Evolutionary conservation across 2,797 vertebrate genomes (phyloP), one percentile per base, ranked within the genome.

Genomic region (Siniperca scherzeri): DNA sequence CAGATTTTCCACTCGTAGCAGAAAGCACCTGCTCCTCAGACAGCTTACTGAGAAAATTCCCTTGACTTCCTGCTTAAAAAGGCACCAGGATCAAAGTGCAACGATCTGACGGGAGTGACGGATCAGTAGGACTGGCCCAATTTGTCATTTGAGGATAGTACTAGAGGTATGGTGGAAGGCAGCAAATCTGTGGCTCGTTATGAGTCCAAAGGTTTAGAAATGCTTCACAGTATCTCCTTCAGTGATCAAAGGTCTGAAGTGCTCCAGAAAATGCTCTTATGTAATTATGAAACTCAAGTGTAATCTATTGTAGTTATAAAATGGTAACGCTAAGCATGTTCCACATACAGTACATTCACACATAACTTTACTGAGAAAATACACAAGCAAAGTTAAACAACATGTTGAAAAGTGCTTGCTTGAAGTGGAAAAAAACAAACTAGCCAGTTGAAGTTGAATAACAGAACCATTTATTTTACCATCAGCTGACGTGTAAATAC

Each of bases 381-480:
- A 55, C 1, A 22, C 17, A 38, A 22, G 7, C 10, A 53, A 81
- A 76, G 16, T 59, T 21, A 22, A 57, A n/a, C 2, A 22, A 27
- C 71, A 25, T 42, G 21, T 12, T 36, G 1, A 55, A 55, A 55
- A 12, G 19, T 30, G 30, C 30, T 36, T 30, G 1, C 1, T 14
- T 52, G 0, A 74, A 55, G 16, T 27, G 30, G 6, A 73, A n/a
- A 70, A 59, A 90, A 2, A 84, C 4, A 78, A 22, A 86, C 8
- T 12, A 60, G 30, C 3, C 65, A 71, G 33, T 53, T 72, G 8
- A 53, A 50, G 85, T 81, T 90, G 91, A 92, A 89, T 91, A 94
- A 94, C 81, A 91, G 92, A 95, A 93, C 75, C 77, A 90, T 96
- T 97, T 96, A 96, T 96, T 96, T 93, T 86, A 94, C 73, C 66